Evolutionary conservation across 1,140 invertebrate genomes (phyloP), one percentile per base, ranked within the genome.

Genomic region (Hylaeus anthracinus): DNA sequence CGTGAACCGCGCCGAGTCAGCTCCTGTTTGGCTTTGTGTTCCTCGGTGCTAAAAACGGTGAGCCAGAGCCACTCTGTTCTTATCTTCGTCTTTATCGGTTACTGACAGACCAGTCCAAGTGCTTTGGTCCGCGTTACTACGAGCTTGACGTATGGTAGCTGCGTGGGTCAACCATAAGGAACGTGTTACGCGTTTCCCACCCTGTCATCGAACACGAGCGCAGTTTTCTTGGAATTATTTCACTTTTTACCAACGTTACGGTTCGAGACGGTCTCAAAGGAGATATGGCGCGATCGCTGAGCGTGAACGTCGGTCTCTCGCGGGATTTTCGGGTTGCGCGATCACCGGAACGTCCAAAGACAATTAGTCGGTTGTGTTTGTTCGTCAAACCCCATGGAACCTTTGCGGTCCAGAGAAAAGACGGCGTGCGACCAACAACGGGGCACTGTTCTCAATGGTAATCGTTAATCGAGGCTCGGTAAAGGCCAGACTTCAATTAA

Each of bases 361-460:
- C 58, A 60, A 43, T 15, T 1, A n/a, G 48, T 14, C 12, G 48
- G 55, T 26, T 41, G 69, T 72, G 15, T 45, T 63, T 53, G 56
- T 67, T 37, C 37, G 48, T 45, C 41, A 53, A 82, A 26, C 51
- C 43, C 53, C 15, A 43, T 67, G 37, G 26, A n/a, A 64, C 26
- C 37, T 45, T 5, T 6, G 15, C 39, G 10, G 26, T 56, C 39
- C n/a, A 15, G 60, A 51, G 70, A 41, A 83, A 76, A 63, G 70
- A 51, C 70, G 72, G 84, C 84, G 87, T 88, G 84, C 76, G 87
- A 88, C 87, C 88, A 76, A 83, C 67, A 81, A 85, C 73, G 67
- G 41, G 39, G 3, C 69, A 80, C 79, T 79, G 87, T 89, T 88
- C 84, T 84, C 88, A 88, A 88, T 89, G 81, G 82, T 86, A 88